Evolutionary conservation across 1,140 invertebrate species (phyloP).

Genomic region (Plectus sambesii): DNA sequence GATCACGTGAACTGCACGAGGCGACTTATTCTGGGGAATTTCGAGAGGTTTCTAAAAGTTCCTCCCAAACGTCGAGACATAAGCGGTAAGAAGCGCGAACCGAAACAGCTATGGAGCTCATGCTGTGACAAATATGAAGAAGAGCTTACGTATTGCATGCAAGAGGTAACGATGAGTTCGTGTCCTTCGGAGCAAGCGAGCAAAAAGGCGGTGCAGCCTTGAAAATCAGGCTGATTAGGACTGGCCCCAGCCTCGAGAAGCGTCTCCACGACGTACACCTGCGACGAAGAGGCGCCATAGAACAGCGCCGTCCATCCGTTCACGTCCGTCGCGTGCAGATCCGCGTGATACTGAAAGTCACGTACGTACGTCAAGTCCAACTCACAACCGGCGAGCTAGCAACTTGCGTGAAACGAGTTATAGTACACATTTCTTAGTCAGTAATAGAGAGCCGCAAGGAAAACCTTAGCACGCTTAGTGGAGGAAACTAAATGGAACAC

Average conservation of each 20-base stretch:
- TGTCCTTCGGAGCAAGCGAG: constrained; percentile 49
- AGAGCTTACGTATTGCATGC: constrained; percentile 49
- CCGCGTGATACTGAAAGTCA: no score
- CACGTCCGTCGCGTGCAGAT: constrained; percentile 46
- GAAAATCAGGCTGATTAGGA: constrained; percentile 35
- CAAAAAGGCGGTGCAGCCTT: constrained; percentile 49
- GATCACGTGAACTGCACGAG: no score
- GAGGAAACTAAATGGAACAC: no score
- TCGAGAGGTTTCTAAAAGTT: no score
- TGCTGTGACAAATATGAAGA: no score
- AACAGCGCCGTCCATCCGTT: constrained; percentile 49
- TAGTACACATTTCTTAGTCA: constrained; percentile 18
- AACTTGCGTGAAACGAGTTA: no score
- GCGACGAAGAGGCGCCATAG: constrained; percentile 49
- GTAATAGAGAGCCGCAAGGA: no score
- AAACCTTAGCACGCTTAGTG: no score
- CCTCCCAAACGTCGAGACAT: no score
- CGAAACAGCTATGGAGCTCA: no score
- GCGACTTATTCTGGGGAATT: no score
- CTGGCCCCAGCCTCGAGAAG: constrained; percentile 46
- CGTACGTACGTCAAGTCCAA: constrained; percentile 11
- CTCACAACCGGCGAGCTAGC: not conserved
- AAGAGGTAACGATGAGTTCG: constrained; percentile 49
- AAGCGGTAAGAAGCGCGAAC: no score
- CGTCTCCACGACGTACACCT: constrained; percentile 49